phyloP scores from a whole-genome alignment of 2,113 vertebrate species.

The Oreochromis aureus region DNA sequence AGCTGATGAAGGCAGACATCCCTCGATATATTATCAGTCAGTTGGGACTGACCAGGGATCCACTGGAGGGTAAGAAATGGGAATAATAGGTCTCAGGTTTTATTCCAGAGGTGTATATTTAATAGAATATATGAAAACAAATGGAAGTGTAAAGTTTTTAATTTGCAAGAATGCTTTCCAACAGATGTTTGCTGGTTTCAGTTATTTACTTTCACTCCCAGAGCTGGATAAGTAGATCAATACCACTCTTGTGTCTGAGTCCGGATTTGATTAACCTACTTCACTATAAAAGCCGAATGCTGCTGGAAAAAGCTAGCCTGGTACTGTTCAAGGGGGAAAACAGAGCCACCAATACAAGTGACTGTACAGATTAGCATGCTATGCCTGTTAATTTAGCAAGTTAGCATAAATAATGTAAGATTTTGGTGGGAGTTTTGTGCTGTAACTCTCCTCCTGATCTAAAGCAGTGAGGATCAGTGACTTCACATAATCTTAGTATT shows the following conservation, averaged over 20 bases:
- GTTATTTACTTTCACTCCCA: not conserved
- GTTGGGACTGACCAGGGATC: slow-evolving; percentile 93
- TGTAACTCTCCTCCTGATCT: not conserved
- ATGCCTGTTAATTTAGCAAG: not conserved
- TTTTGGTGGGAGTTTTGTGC: not conserved
- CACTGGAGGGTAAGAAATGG: slow-evolving; percentile 85
- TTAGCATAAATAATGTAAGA: not conserved
- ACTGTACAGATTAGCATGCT: not conserved
- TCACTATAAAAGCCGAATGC: not conserved
- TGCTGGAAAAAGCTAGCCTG: not conserved
- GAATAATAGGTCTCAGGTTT: not conserved
- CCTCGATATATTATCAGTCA: slow-evolving; percentile 96
- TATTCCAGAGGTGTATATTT: not conserved
- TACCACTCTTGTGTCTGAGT: not conserved
- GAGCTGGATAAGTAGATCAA: not conserved
- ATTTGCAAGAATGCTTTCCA: not conserved
- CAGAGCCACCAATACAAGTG: not conserved
- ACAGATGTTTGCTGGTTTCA: not conserved
- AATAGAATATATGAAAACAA: not conserved
- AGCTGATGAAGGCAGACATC: slow-evolving; percentile 96
- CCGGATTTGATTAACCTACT: not conserved
- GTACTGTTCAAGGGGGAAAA: not conserved
- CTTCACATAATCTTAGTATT: not conserved
- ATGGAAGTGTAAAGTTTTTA: not conserved
- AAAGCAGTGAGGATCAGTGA: not conserved